Percentiles rank a stretch among this genome's conserved stretches.
Evolutionary conservation across 2,888 invertebrate species (phyloP).

Genomic region (Chymomyza amoena): DNA sequence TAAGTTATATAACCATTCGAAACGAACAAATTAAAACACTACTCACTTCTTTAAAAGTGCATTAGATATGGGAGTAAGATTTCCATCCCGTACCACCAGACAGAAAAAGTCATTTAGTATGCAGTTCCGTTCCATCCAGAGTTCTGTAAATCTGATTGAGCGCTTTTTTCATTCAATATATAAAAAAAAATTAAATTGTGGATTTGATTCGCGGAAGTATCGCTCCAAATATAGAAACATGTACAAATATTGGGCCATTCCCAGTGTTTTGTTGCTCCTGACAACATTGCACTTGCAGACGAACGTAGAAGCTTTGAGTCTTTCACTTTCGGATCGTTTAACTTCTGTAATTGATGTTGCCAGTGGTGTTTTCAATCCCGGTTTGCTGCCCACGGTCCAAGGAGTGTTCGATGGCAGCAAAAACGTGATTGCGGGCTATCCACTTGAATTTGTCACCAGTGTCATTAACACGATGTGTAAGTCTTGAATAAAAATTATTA

Average conservation of each 20-base stretch:
- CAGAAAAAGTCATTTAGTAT: no score
- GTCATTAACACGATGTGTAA: slow-evolving; percentile 74
- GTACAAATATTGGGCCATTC: not conserved
- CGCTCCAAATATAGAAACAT: not conserved
- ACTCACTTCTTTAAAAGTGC: no score
- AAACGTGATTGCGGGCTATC: slow-evolving; percentile 75
- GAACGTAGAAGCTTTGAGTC: slow-evolving; percentile 34
- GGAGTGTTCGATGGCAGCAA: slow-evolving; percentile 70
- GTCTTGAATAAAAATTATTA: slow-evolving; percentile 24
- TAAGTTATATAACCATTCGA: no score
- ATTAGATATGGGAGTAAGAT: no score
- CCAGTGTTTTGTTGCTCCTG: slow-evolving; percentile 17
- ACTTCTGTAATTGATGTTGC: slow-evolving; percentile 54
- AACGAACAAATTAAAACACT: no score
- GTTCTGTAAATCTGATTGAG: no score
- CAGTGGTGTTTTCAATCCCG: slow-evolving; percentile 51
- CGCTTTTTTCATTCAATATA: no score
- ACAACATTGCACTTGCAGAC: slow-evolving; percentile 6
- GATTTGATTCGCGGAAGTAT: not conserved
- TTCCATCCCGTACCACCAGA: not conserved
- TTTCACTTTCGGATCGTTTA: slow-evolving; percentile 53
- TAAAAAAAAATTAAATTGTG: not conserved
- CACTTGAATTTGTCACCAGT: slow-evolving; percentile 71
- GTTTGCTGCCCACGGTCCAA: slow-evolving; percentile 61
- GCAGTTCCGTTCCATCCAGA: no score